Conservation (phyloP, 2,888 invertebrate species). For the Eupithecia centaureata region DNA sequence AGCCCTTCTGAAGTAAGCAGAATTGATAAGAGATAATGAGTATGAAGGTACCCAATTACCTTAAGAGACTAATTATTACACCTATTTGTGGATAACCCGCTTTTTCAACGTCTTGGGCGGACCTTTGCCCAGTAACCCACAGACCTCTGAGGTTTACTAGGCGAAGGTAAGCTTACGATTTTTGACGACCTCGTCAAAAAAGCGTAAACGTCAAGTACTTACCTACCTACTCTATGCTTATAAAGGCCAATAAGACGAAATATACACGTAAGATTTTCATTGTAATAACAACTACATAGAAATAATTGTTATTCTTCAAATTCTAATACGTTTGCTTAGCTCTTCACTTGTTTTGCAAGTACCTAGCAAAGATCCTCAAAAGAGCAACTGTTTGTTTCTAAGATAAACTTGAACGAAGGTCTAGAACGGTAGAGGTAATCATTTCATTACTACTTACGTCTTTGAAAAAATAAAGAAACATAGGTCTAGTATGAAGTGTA, state of each 20-base stretch:
- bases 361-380: background rate
- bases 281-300: background rate
- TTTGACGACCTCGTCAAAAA: too few species aligned
- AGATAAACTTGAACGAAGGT: slow-evolving; percentile 1
- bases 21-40: too few species aligned
- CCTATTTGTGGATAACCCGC: too few species aligned
- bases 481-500: too few species aligned
- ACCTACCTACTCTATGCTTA: background rate
- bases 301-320: background rate
- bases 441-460: too few species aligned
- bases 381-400: background rate
- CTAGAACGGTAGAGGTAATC: background rate
- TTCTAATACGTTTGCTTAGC: slow-evolving; percentile 15
- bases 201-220: background rate
- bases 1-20: too few species aligned
- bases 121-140: background rate
- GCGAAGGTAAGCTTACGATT: too few species aligned
- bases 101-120: background rate
- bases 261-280: background rate
- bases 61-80: too few species aligned
- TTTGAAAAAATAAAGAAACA: too few species aligned
- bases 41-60: too few species aligned
- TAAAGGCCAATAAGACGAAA: background rate
- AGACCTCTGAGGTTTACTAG: too few species aligned
- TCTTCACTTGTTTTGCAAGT: slow-evolving; percentile 11